A percentile compares a stretch with the other conserved stretches of the same genome.
phyloP scores from a whole-genome alignment of 2,888 invertebrate genomes.

The Gisinianus flammeolus region DNA sequence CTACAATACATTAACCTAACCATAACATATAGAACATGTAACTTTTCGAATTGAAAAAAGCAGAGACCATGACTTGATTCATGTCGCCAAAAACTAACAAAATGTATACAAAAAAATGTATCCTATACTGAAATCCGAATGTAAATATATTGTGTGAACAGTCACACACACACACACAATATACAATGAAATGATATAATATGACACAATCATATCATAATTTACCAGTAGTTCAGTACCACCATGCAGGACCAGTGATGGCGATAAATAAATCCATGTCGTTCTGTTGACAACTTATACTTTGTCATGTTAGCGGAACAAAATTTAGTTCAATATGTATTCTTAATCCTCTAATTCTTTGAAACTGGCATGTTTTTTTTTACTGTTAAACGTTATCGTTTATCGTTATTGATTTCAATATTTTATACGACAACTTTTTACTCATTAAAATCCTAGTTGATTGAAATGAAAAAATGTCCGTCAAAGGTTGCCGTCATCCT shows the following conservation, averaged over 20 bases:
- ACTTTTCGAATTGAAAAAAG: neutral
- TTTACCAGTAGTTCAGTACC: slow-evolving; percentile 14
- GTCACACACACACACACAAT: neutral
- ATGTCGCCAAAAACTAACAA: neutral
- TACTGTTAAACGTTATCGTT: no score
- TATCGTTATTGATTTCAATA: no score
- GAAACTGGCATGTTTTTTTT: no score
- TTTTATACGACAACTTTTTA: no score
- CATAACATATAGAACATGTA: neutral
- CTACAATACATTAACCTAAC: neutral
- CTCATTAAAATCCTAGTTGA: no score
- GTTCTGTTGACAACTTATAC: neutral
- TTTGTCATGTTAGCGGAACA: no score
- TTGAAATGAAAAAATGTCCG: no score
- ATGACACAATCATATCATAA: neutral
- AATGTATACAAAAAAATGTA: neutral
- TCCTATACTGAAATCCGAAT: no score
- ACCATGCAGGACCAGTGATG: neutral
- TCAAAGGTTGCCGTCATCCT: no score
- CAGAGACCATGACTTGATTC: slow-evolving; percentile 12
- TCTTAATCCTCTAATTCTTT: no score
- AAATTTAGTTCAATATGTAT: no score
- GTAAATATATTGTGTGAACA: neutral
- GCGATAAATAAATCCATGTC: neutral
- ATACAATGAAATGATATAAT: neutral